phyloP scores from a whole-genome alignment of 2,113 vertebrate genomes.

The Recurvirostra avosetta region DNA sequence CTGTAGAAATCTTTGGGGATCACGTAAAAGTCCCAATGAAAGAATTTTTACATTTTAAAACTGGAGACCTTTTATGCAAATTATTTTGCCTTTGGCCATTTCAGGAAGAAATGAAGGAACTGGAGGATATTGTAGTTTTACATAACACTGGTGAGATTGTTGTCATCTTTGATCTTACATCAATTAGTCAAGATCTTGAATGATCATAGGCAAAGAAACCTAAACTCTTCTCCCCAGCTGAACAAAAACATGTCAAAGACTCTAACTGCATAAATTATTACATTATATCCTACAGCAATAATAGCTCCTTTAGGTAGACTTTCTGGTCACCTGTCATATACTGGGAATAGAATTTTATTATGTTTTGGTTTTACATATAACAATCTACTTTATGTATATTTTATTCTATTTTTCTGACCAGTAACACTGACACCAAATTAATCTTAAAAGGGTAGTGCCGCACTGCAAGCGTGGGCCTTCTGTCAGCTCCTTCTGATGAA shows the following conservation, averaged over 20 bases:
- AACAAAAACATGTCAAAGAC: constrained; percentile 49
- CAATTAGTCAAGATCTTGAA: constrained; percentile 76
- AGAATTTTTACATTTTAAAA: constrained; percentile 72
- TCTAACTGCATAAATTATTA: constrained; percentile 60
- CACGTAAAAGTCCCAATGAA: constrained; percentile 52
- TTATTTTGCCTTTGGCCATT: constrained; percentile 78
- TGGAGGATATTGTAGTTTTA: constrained; percentile 66
- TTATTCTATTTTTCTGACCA: not conserved
- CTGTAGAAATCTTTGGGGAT: constrained; percentile 39
- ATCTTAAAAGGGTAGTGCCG: not conserved
- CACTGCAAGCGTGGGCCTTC: not conserved
- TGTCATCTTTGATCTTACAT: constrained; percentile 76
- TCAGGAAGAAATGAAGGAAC: constrained; percentile 72
- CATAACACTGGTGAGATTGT: constrained; percentile 66
- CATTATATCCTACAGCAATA: constrained; percentile 60
- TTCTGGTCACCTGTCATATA: not conserved
- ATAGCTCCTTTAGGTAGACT: not conserved
- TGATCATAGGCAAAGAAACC: constrained; percentile 67
- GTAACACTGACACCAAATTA: not conserved
- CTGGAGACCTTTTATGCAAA: constrained; percentile 72
- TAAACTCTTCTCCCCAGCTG: constrained; percentile 57
- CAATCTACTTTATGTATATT: not conserved
- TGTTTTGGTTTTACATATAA: not conserved
- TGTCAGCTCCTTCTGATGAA: not conserved
- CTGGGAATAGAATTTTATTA: constrained; percentile 12